Evolutionary conservation across 2,797 vertebrate genomes (phyloP), one percentile per base, ranked within the genome.

Genomic region (Siniperca undulata): DNA sequence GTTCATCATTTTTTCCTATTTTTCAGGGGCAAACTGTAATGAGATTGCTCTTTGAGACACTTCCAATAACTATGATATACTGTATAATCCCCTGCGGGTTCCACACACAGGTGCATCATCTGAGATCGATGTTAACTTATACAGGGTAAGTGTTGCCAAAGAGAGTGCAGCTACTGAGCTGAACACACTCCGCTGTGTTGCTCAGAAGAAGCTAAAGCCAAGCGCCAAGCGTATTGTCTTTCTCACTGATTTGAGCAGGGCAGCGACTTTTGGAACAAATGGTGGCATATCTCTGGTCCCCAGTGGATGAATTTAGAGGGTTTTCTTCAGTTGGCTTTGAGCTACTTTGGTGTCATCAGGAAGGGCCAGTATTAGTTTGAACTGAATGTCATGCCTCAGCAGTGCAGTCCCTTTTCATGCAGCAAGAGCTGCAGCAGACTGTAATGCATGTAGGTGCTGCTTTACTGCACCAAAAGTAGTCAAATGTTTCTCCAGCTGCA

Each of bases 31-130:
- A 77, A 83, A 72, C 38, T 81, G 46, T 83, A 86, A 81, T 78
- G 70, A 82, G 76, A 69, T 86, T 83, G 61, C 68, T 68, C 56
- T 53, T 38, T 52, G 69, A 74, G 74, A 83, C 74, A 7, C 53
- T 62, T 72, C 58, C 42, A 77, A 81, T 78, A 88, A 86, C 84
- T 80, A 73, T 85, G 83, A 92, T 81, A 38, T 73, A 87, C 60
- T 77, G 65, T 78, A 74, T 79, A 69, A 80, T 86, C 70, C 61
- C 44, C 80, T 50, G 65, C 83, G 82, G 68, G 74, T 69, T 76
- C 16, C 77, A 69, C 55, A 65, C 34, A 7, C 75, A 71, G 78
- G 70, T 70, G 69, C 70, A 68, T 84, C 70, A 44, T 71, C 53
- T 38, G 40, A 60, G 75, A 86, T 88, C 69, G 19, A 84, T 90